phyloP scores from a whole-genome alignment of 2,113 vertebrate species.

The Macrotis lagotis region DNA sequence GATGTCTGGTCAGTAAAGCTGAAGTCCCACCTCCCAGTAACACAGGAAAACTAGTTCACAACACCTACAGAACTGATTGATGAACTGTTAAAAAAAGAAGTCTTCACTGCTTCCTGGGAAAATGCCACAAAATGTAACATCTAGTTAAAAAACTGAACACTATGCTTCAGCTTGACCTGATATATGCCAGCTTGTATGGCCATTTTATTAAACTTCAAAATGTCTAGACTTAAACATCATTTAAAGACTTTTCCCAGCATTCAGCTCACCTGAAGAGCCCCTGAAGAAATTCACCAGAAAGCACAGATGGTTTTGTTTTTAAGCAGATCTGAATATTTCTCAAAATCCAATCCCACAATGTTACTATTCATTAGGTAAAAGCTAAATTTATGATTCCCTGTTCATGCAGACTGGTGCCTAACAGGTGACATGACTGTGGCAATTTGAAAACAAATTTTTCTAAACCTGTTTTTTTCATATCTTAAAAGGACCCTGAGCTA shows the following conservation, averaged over 20 bases:
- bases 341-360: background rate
- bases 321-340: background rate
- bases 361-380: background rate
- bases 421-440: background rate
- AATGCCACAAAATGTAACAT: background rate
- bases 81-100: background rate
- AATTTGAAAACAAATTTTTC: too few species aligned
- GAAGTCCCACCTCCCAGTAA: background rate
- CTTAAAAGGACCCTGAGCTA: too few species aligned
- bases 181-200: background rate
- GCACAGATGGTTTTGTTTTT: background rate
- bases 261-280: background rate
- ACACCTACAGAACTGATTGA: background rate
- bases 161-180: background rate
- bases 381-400: background rate
- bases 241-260: background rate
- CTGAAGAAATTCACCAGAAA: background rate
- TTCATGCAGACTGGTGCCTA: background rate
- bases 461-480: too few species aligned
- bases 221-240: background rate
- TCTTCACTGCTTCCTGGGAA: background rate
- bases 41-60: background rate
- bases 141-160: background rate
- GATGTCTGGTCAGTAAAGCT: background rate
- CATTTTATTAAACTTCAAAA: background rate